These are phyloP conservation scores for Malurus leucopterus DNA, from an alignment of 2,797 vertebrate species.

Conservation along the genomic window DNA sequence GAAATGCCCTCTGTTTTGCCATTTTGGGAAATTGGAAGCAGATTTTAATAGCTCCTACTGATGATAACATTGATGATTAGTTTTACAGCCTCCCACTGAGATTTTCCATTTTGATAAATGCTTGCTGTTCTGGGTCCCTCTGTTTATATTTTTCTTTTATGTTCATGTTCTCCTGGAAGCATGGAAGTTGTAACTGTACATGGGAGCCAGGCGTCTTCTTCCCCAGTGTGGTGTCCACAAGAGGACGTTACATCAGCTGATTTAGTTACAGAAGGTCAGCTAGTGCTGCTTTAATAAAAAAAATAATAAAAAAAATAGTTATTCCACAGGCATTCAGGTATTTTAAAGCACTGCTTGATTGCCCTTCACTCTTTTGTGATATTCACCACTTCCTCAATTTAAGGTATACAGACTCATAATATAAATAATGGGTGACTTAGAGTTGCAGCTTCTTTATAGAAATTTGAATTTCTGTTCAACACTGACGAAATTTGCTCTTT, in stretches of 20 bases:
- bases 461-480: background rate
- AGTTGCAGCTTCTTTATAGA: background rate
- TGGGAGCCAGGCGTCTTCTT: background rate
- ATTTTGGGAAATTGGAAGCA: background rate
- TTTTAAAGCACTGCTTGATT: background rate
- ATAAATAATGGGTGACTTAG: background rate
- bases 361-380: fast-evolving
- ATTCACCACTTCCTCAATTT: background rate
- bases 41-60: background rate
- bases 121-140: background rate
- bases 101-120: background rate
- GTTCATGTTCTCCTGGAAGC: background rate
- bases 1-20: background rate
- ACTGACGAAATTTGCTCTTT: background rate
- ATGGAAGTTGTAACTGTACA: background rate
- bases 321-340: background rate
- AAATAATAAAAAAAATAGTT: background rate
- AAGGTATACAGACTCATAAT: background rate
- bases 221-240: background rate
- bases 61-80: background rate
- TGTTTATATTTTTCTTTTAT: background rate
- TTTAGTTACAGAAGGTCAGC: background rate
- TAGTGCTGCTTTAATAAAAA: background rate
- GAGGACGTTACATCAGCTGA: background rate
- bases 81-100: background rate